Evolutionary conservation across 2,797 vertebrate species (phyloP), one percentile per base, ranked within the genome.

Genomic region (Melanotaenia maccullochi): DNA sequence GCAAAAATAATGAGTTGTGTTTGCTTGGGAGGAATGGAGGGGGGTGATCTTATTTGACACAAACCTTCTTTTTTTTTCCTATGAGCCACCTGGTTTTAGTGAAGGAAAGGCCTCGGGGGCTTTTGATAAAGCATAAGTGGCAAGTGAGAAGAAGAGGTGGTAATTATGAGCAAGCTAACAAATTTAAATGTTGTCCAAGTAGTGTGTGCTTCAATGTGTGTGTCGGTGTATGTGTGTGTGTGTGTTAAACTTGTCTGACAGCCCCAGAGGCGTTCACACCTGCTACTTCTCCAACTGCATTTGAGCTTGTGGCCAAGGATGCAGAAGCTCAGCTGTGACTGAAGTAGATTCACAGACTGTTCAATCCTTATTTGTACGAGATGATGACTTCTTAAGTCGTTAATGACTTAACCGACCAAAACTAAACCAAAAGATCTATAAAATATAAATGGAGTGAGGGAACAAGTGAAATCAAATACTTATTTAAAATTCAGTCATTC

Each of bases 321-420:
- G 73, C 77, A 35, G 24, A 38, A 74, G 64, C 61, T 75, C 78
- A 83, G 74, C 78, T 68, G 75, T 67, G 78, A 87, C 85, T 79
- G 74, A 83, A 71, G 79, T 63, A 83, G 69, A 84, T 74, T 58
- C 75, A 73, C 64, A 68, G 70, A 71, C 71, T 59, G 22, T 82
- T 84, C 76, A 87, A 87, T 92, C 87, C 84, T 76, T 87, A 33
- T 90, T 90, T 90, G 90, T 87, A 92, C 90, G 81, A 93, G 81
- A 78, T 52, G 58, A 52, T 36, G 70, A 60, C 38, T 74, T 85
- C 4, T 25, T 86, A 35, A 76, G 79, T 22, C 35, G 35, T n/a
- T n/a, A 14, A 28, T 87, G 66, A 55, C 71, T 82, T 77, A 36
- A 5, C 7, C 7, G 4, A 9, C 18, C 20, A 47, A 47, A 47